These are phyloP conservation scores for Orthonevra nobilis DNA, from an alignment of 2,888 invertebrate genomes.

Conservation along the genomic window DNA sequence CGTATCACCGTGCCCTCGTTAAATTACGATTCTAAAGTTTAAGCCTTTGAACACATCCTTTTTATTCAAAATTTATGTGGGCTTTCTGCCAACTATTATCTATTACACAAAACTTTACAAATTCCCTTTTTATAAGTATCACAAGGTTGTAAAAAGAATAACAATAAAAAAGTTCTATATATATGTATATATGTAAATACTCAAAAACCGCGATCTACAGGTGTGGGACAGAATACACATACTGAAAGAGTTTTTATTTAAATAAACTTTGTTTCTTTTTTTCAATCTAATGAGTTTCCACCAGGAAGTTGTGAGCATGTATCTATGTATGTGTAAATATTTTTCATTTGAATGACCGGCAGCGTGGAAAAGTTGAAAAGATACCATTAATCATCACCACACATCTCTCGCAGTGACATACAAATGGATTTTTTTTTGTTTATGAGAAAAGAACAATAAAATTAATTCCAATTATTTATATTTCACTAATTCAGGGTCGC, in stretches of 20 bases:
- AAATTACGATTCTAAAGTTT: slow-evolving; percentile 1
- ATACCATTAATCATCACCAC: slow-evolving; percentile 54
- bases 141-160: slow-evolving; percentile 40
- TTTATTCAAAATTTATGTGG: slow-evolving; percentile 14
- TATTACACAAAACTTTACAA: slow-evolving; percentile 21
- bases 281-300: slow-evolving; percentile 37
- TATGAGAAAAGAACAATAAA: slow-evolving; percentile 43
- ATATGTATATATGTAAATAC: slow-evolving; percentile 30
- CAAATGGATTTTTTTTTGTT: slow-evolving; percentile 20
- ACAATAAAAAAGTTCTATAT: background rate
- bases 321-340: too few relatives aligned
- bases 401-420: slow-evolving; percentile 31
- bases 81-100: slow-evolving; percentile 20
- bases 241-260: background rate
- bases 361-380: slow-evolving; percentile 23
- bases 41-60: slow-evolving; percentile 46
- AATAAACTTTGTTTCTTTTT: slow-evolving; percentile 8
- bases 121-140: background rate
- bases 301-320: slow-evolving; percentile 62
- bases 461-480: slow-evolving; percentile 49
- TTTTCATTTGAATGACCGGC: slow-evolving; percentile 25
- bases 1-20: too few relatives aligned
- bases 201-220: slow-evolving; percentile 17
- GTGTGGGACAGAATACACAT: slow-evolving; percentile 25
- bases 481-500: slow-evolving; percentile 54